Conservation (phyloP, 2,797 vertebrate species). For the Brotula barbata region DNA sequence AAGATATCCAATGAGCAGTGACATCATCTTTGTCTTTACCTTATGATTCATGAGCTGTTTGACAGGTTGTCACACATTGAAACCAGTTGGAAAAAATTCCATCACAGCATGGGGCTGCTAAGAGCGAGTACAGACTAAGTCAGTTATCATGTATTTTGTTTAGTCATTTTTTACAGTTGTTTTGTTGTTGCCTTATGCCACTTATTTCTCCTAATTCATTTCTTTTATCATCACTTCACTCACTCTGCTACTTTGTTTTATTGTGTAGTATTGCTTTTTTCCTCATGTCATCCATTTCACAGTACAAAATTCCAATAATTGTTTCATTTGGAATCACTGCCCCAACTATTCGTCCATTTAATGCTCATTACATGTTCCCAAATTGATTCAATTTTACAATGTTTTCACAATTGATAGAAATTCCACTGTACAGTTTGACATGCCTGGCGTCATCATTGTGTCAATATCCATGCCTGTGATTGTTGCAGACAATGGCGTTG, state of each 20-base stretch:
- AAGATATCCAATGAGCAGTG: background rate
- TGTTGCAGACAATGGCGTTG: constrained; percentile 51
- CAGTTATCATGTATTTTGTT: too few relatives aligned
- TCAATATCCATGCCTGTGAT: constrained; percentile 32
- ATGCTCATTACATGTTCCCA: too few relatives aligned
- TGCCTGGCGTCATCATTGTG: constrained; percentile 37
- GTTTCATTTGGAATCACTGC: too few relatives aligned
- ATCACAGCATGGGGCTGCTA: constrained; percentile 9
- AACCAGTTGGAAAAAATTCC: constrained; percentile 24
- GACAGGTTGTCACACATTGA: constrained; percentile 23
- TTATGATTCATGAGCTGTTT: constrained; percentile 19
- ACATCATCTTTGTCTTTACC: constrained; percentile 16
- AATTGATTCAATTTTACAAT: too few relatives aligned
- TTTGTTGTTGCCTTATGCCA: background rate
- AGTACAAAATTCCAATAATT: too few relatives aligned
- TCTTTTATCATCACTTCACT: too few relatives aligned
- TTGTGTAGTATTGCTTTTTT: too few relatives aligned
- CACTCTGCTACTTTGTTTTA: too few relatives aligned
- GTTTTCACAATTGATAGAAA: constrained; percentile 18
- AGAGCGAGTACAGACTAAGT: background rate
- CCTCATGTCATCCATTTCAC: too few relatives aligned
- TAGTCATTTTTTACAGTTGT: background rate
- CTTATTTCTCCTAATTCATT: too few relatives aligned
- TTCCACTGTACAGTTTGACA: constrained; percentile 19
- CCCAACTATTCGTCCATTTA: too few relatives aligned